Percentiles rank a stretch among this genome's conserved stretches.
Evolutionary conservation across 2,888 invertebrate species (phyloP).

Genomic region (Antheraea assamensis): DNA sequence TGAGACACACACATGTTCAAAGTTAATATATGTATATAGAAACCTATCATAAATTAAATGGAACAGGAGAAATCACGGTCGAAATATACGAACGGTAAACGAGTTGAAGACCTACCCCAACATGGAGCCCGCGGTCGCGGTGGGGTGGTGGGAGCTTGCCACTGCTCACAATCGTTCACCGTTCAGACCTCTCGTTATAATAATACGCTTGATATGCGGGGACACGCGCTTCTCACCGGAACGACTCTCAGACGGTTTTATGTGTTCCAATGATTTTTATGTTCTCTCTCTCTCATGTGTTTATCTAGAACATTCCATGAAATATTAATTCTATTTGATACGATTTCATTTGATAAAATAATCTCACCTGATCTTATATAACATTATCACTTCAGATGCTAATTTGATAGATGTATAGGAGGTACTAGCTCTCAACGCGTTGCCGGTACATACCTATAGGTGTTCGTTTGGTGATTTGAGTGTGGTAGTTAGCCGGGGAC

Average conservation of each 20-base stretch:
- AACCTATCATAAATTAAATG: neutral
- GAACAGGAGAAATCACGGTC: neutral
- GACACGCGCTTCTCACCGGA: constrained; percentile 6
- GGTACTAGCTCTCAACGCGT: no score
- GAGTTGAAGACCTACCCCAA: constrained; percentile 22
- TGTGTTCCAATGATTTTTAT: constrained; percentile 6
- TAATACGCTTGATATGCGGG: constrained; percentile 14
- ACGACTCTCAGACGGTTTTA: constrained; percentile 1
- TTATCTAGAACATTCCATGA: neutral
- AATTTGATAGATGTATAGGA: no score
- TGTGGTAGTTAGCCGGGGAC: no score
- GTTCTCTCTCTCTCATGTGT: neutral
- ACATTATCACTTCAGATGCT: no score
- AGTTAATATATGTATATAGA: no score
- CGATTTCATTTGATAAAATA: no score
- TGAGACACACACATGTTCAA: no score
- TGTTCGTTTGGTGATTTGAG: no score
- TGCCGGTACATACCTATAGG: no score
- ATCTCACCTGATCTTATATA: no score
- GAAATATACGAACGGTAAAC: neutral
- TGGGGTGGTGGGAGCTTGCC: neutral
- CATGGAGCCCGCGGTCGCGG: constrained; percentile 6
- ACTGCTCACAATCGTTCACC: constrained; percentile 2
- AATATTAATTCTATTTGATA: no score
- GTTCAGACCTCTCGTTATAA: constrained; percentile 8